Base-by-base conservation (phyloP, 2,797 vertebrate genomes). In the Lithobates pipiens region DNA sequence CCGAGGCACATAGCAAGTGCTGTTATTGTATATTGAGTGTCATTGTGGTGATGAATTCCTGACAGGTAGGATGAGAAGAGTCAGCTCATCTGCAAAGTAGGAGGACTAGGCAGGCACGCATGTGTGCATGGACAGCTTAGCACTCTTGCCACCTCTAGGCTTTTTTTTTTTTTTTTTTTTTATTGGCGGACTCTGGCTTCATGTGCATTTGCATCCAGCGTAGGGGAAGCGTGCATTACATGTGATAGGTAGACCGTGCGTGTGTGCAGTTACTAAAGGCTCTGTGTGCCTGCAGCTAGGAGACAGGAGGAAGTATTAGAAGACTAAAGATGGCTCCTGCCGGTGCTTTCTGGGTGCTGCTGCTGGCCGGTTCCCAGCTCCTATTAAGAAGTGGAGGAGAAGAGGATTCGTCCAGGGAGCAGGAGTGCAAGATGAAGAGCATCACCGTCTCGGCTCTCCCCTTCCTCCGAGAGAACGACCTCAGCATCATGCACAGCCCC, bases 401-500 rank as follows among this genome's bases (percentile, higher is more conserved):
- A 88, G 95, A 93, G 82, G 97, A 97, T 87, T 93, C 95, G 87
- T 93, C 93, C 89, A 96, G 97, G 93, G 98, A 99, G 92, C 92
- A 95, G 89, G 98, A 99, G 90, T 99, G 98, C 88, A 98, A 97
- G 90, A 96, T 97, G 95, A 99, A 99, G 91, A 99, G 97, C 94
- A 98, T 99, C 89, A 99, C 98, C 57, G 98, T 99, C 92, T 99
- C 98, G 54, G 98, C 98, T 90, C 94, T 99, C 93, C 98, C 98
- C 83, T 99, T 99, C 92, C 89, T 99, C 90, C 90, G 98, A 68
- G 98, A 99, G 89, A 99, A 99, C 95, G 98, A 99, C 95, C 94
- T 99, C 92, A 98, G 96, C 95, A 99, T 99, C 96, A 99, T 99
- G 98, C 98, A 99, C 93, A 98, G 97, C 82, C 96, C 98, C 65